Base-by-base conservation (phyloP, 1,140 invertebrate species). In the Sarcophaga bullata region DNA sequence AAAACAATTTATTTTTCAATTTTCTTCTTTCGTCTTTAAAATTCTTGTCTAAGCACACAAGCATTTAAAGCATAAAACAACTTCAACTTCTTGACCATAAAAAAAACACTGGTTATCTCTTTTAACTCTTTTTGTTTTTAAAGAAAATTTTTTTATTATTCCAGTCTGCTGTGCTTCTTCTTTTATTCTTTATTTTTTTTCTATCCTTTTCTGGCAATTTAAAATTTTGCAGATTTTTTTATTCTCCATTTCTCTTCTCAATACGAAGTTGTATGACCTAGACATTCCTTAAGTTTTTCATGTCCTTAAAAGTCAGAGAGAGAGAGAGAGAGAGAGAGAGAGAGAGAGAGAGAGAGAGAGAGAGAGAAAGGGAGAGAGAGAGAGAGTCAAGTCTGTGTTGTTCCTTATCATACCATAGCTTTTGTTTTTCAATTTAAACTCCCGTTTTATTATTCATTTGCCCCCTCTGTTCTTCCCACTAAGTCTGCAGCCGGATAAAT, bases 361-460 rank as follows among this genome's bases (percentile, higher is more conserved):
- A 11, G 52, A 10, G 15, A 5, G 52, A 54, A n/a, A n/a, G n/a
- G n/a, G n/a, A 10, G 9, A 15, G 52, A 11, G 5, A 11, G 52
- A 10, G 15, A 5, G 52, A 54, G 15, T 8, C 19, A 62, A 37
- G 25, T 37, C 25, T 37, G 25, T 37, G 25, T 37, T 37, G 25
- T 73, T 25, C 72, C 8, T 46, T 46, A 73, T 76, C 8, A 49
- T 37, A 7, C 7, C 15, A 47, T 80, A 68, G 58, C 50, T 80
- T 80, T 80, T 68, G 58, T 80, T 80, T 80, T 80, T 76, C 73
- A 76, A 76, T 76, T 76, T 76, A 48, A 76, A 76, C 73, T 76
- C 46, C 49, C 15, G 13, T 9, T 68, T 68, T 68, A 15, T n/a
- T 68, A n/a, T 68, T 68, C 58, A n/a, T 68, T 15, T 68, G 8